Base-by-base conservation (phyloP, 2,888 invertebrate genomes). In the Archips xylosteana region DNA sequence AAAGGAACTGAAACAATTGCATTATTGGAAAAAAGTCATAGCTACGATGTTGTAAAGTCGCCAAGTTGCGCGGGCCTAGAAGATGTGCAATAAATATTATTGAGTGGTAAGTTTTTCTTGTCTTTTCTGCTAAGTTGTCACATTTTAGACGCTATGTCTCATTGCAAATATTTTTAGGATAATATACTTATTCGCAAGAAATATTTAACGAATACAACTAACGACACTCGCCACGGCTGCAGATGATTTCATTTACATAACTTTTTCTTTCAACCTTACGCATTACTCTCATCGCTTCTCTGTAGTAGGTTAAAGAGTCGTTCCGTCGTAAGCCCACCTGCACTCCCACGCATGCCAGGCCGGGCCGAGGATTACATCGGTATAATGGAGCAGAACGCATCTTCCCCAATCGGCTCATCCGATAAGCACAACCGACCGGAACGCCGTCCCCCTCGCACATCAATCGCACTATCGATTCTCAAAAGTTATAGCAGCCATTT, bases 401-500 rank as follows among this genome's bases (percentile, higher is more conserved):
- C 83, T 87, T 85, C 88, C 89, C 89, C 88, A 87, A 88, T 86
- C 87, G 88, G 87, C 86, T 90, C 89, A 92, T 91, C 89, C 88
- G 91, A 91, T 90, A 87, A 89, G 87, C 85, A 92, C 92, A 90
- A 85, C 88, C 89, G 86, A 92, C 90, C 90, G 94, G 92, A 93
- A 93, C 93, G 87, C 76, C 78, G 84, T 87, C 89, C 91, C 91
- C 88, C 80, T 84, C 80, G 82, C 85, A 80, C 87, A 89, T 90
- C 91, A 91, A 89, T 92, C 90, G 85, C 84, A 85, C 88, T 88
- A 90, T 90, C 88, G 91, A 92, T 91, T 89, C 87, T 83, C 80
- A 76, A 87, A 89, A 87, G 80, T 85, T 84, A 82, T 82, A 77
- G 82, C 78, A 78, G 81, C 79, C 79, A 82, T 85, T 85, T 81